Conservation (phyloP, 2,113 vertebrate genomes). For the Ophthalmolycus amberensis region DNA sequence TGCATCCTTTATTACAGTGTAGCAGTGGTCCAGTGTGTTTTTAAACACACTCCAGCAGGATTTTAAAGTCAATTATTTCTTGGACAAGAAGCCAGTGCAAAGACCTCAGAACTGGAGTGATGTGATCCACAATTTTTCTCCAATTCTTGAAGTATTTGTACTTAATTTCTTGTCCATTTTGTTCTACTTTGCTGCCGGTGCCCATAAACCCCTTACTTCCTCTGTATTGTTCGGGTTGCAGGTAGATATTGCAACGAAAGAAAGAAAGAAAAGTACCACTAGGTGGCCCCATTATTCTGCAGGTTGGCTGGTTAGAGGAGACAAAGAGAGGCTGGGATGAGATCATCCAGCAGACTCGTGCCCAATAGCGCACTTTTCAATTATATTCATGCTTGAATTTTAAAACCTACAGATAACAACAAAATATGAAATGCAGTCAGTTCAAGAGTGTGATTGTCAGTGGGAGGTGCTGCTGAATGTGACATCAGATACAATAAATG, state of each 20-base stretch:
- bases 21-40: no score
- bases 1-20: no score
- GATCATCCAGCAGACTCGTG: constrained; percentile 57
- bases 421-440: not conserved
- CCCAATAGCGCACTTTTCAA: constrained; percentile 16
- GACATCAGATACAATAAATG: not conserved
- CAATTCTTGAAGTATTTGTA: no score
- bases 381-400: constrained; percentile 16
- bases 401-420: not conserved
- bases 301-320: not conserved
- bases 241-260: not conserved
- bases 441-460: not conserved
- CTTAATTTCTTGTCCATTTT: no score
- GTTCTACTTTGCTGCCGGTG: no score
- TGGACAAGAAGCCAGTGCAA: no score
- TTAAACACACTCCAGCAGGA: no score
- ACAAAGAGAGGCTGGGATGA: constrained; percentile 71
- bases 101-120: no score
- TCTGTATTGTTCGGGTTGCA: not conserved
- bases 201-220: no score
- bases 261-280: constrained; percentile 24
- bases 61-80: no score
- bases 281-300: constrained; percentile 48
- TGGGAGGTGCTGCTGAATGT: not conserved
- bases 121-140: no score